Evolutionary conservation across 2,113 vertebrate species (phyloP).

Genomic region (Neolamprologus modestus): DNA sequence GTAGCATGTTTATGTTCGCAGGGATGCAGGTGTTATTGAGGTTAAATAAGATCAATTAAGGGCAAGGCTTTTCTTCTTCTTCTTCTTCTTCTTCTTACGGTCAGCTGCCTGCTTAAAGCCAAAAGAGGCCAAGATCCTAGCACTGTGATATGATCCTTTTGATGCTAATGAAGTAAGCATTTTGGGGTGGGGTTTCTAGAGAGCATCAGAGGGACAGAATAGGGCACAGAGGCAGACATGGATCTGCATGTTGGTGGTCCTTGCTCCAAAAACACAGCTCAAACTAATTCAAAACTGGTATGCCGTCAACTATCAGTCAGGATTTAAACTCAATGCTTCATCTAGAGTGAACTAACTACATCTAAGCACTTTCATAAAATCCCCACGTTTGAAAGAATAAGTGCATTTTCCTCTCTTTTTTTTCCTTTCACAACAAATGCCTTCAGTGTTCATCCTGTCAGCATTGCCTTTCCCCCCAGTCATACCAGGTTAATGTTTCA

Average conservation of each 20-base stretch:
- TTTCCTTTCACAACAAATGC: conserved; percentile 21
- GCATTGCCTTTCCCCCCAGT: conserved; percentile 5
- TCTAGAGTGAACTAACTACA: background rate
- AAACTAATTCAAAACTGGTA: background rate
- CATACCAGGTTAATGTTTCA: conserved; percentile 28
- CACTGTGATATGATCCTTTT: conserved; percentile 59
- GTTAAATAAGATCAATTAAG: background rate
- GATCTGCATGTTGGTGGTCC: background rate
- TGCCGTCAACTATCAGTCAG: background rate
- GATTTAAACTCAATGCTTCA: background rate
- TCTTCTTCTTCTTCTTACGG: background rate
- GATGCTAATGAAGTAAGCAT: conserved; percentile 6
- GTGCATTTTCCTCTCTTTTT: conserved; percentile 13
- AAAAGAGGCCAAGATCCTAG: conserved; percentile 32
- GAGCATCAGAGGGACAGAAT: background rate
- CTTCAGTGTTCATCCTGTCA: conserved; percentile 21
- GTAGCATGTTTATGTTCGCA: background rate
- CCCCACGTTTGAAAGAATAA: background rate
- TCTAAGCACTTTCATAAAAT: conserved; percentile 47
- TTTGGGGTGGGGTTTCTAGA: background rate
- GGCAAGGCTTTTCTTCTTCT: background rate
- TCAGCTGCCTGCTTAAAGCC: conserved; percentile 1
- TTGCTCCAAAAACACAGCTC: background rate
- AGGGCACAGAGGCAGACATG: background rate
- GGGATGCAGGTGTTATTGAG: background rate